Evolutionary conservation across 2,113 vertebrate genomes (phyloP).

Genomic region (Bucco capensis): DNA sequence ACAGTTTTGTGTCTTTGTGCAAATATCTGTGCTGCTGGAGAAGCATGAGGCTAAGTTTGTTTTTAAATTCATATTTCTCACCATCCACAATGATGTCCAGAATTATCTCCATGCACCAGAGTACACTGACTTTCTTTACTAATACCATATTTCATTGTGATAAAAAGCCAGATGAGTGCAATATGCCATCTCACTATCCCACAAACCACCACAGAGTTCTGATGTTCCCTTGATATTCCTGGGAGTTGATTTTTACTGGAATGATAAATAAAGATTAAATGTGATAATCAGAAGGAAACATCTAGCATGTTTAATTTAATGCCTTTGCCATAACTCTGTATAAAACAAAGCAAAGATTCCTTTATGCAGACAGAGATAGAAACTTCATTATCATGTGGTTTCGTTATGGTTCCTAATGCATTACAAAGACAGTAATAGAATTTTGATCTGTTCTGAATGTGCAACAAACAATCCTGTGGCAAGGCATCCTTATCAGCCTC

Average conservation of each 20-base stretch:
- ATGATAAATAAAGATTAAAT: slow-evolving; percentile 25
- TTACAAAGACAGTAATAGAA: background rate
- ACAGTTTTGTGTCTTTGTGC: background rate
- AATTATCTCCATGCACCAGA: background rate
- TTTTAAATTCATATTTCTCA: background rate
- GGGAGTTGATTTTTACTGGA: slow-evolving; percentile 41
- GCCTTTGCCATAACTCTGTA: background rate
- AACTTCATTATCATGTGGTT: background rate
- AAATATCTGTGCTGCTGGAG: background rate
- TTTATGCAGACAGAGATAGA: background rate
- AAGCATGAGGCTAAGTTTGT: background rate
- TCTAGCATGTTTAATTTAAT: slow-evolving; percentile 18
- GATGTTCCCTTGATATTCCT: background rate
- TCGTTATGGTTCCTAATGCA: background rate
- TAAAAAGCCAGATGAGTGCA: background rate
- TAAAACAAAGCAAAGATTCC: slow-evolving; percentile 9
- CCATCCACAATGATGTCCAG: background rate
- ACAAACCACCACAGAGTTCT: background rate
- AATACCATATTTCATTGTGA: background rate
- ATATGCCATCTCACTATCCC: background rate
- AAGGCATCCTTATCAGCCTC: background rate
- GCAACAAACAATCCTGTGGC: background rate
- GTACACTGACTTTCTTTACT: background rate
- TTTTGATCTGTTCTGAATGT: background rate
- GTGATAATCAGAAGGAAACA: slow-evolving; percentile 15